phyloP scores from a whole-genome alignment of 2,888 invertebrate species.

The Scaptomyza cyrtandrae region DNA sequence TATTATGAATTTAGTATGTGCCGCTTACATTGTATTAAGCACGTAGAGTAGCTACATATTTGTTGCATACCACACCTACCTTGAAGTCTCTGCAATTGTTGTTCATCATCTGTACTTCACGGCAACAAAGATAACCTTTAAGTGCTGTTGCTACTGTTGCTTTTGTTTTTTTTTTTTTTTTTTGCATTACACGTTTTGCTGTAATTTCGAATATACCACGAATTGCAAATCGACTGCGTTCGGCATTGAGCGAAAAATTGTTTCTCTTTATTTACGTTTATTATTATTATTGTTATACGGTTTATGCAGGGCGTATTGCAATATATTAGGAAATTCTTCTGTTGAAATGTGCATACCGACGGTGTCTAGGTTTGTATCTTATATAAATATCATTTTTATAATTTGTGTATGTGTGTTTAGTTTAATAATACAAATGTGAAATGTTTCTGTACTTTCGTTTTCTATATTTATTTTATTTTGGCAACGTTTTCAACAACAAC shows the following conservation, averaged over 20 bases:
- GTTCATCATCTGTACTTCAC: conserved; percentile 9
- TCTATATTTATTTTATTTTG: conserved; percentile 52
- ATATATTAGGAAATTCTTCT: conserved; percentile 83
- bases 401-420: conserved; percentile 16
- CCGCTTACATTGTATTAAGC: conserved; percentile 1
- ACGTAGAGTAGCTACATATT: not conserved
- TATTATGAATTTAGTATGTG: not conserved
- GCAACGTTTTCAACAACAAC: conserved; percentile 45
- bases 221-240: conserved; percentile 11
- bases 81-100: conserved; percentile 1
- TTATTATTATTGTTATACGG: conserved; percentile 70
- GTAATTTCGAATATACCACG: conserved; percentile 16
- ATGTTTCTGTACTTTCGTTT: conserved; percentile 41
- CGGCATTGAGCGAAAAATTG: conserved; percentile 41
- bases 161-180: not conserved
- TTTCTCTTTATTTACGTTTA: conserved; percentile 58
- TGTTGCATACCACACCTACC: conserved; percentile 6
- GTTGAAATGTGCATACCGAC: conserved; percentile 84
- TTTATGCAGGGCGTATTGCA: conserved; percentile 82
- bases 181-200: conserved; percentile 7
- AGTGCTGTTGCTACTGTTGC: not conserved
- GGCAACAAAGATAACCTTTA: conserved; percentile 10
- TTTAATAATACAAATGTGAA: conserved; percentile 21
- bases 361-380: conserved; percentile 82
- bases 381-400: conserved; percentile 1